Percentiles rank a stretch among this genome's conserved stretches.
These are phyloP conservation scores for Diplodus puntazzo DNA, from an alignment of 2,797 vertebrate genomes.

Conservation along the genomic window DNA sequence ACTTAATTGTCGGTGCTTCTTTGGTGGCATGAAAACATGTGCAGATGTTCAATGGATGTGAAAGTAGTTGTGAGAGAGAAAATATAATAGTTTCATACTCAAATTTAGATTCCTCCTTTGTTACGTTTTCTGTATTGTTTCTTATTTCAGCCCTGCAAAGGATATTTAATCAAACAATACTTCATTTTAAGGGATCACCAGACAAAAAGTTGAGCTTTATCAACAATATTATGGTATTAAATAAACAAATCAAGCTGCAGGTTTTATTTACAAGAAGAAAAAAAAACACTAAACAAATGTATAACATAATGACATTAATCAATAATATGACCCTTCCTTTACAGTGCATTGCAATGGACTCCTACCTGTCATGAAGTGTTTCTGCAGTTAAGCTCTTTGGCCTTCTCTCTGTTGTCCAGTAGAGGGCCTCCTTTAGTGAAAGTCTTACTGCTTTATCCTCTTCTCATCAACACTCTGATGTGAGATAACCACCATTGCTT, in stretches of 20 bases:
- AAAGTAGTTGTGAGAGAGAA: too few relatives aligned
- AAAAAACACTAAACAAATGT: neutral
- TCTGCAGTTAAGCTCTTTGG: neutral
- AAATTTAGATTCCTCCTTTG: neutral
- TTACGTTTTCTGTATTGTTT: neutral
- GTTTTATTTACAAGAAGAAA: neutral
- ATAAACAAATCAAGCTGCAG: neutral
- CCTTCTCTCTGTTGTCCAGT: conserved; percentile 41
- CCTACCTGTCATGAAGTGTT: neutral
- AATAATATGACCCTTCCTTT: too few relatives aligned
- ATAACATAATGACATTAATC: neutral
- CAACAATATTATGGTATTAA: neutral
- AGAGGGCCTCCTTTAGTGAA: conserved; percentile 48
- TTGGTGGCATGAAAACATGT: neutral
- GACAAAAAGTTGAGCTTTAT: neutral
- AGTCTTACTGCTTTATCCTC: neutral
- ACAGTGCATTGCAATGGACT: neutral
- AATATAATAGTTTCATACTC: neutral
- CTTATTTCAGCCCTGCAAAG: neutral
- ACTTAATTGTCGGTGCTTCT: neutral
- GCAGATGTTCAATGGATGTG: neutral
- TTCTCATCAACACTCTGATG: neutral
- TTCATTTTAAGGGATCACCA: neutral
- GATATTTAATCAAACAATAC: neutral
- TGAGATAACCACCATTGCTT: neutral